Conservation (phyloP, 2,113 vertebrate genomes). For the Corythaeola cristata region DNA sequence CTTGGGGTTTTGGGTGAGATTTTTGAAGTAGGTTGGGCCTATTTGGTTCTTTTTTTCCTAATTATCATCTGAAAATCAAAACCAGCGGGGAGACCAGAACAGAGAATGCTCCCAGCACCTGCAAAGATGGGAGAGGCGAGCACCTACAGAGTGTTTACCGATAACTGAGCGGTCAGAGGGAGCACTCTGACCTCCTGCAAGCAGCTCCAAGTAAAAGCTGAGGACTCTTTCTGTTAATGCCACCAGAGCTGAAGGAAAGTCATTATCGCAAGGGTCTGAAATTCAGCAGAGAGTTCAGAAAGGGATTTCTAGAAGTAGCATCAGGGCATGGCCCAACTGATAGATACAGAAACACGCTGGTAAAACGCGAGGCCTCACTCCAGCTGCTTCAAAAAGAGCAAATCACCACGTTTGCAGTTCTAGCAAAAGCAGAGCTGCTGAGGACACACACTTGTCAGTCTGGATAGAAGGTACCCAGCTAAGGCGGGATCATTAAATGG, state of each 20-base stretch:
- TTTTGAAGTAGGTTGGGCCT: background rate
- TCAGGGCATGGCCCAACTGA: background rate
- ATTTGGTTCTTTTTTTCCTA: background rate
- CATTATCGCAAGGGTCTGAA: background rate
- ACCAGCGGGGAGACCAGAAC: background rate
- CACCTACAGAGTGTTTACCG: background rate
- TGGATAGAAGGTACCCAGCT: background rate
- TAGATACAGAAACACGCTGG: background rate
- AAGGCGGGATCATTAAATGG: background rate
- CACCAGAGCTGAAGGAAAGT: background rate
- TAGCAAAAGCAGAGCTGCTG: background rate
- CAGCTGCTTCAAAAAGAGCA: background rate
- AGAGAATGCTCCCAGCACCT: background rate
- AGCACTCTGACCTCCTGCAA: background rate
- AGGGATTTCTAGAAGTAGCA: background rate
- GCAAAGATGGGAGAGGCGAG: background rate
- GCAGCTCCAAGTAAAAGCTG: background rate
- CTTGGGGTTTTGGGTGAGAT: background rate
- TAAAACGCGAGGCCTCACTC: background rate
- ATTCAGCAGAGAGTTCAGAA: background rate
- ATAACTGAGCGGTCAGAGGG: background rate
- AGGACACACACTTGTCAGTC: background rate
- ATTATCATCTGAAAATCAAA: conserved; percentile 24
- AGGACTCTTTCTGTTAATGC: background rate
- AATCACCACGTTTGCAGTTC: background rate